A percentile compares a stretch with the other conserved stretches of the same genome.
Evolutionary conservation across 2,113 vertebrate genomes (phyloP).

Genomic region (Scopus umbretta): DNA sequence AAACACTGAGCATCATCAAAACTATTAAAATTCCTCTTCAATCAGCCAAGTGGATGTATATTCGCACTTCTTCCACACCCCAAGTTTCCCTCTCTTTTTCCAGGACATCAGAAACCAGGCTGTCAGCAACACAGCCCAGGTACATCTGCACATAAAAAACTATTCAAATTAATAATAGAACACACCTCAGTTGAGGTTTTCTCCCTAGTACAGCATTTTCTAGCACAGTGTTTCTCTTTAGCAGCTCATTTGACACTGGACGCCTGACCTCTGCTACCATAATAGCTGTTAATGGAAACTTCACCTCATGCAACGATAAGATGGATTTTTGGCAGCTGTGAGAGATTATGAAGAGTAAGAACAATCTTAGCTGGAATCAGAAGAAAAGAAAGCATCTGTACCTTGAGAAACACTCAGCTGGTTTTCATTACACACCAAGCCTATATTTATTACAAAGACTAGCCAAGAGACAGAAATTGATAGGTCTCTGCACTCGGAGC

Average conservation of each 20-base stretch:
- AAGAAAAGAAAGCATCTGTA: conserved; percentile 81
- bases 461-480: conserved; percentile 80
- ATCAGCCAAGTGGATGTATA: neutral
- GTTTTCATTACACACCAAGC: conserved; percentile 84
- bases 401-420: conserved; percentile 84
- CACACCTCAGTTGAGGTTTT: conserved; percentile 24
- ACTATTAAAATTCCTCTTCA: neutral
- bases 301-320: conserved; percentile 90
- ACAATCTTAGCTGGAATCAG: conserved; percentile 82
- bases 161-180: conserved; percentile 1
- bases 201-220: neutral
- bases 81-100: neutral
- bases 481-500: conserved; percentile 50
- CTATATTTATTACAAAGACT: conserved; percentile 79
- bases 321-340: conserved; percentile 84
- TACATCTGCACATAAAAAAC: neutral
- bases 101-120: neutral
- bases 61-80: neutral
- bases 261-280: conserved; percentile 73
- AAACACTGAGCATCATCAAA: neutral
- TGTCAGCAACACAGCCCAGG: neutral
- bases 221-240: conserved; percentile 63
- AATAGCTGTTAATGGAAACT: conserved; percentile 87
- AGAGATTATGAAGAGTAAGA: conserved; percentile 85
- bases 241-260: conserved; percentile 69